phyloP scores from a whole-genome alignment of 2,113 vertebrate genomes.

The Ceyx cyanopectus region DNA sequence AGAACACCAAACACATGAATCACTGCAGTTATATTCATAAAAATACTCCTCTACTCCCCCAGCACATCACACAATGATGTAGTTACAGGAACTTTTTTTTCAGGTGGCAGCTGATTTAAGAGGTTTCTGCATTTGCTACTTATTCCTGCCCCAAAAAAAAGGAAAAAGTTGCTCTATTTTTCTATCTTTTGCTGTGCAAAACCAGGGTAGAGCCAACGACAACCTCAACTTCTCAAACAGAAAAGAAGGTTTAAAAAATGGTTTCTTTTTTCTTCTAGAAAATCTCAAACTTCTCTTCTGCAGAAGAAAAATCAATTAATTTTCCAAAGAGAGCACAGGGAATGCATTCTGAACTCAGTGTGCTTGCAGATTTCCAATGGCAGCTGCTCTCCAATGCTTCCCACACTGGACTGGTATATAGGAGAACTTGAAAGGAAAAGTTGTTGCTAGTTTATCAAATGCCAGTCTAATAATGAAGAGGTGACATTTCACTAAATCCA shows the following conservation, averaged over 20 bases:
- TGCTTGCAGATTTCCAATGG: not conserved
- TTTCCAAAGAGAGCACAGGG: not conserved
- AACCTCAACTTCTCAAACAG: not conserved
- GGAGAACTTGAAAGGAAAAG: not conserved
- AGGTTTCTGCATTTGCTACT: not conserved
- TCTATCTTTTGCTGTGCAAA: not conserved
- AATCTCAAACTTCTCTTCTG: not conserved
- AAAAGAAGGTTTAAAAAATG: not conserved
- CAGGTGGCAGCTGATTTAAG: constrained; percentile 43
- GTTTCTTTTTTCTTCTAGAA: not conserved
- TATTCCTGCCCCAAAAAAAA: not conserved
- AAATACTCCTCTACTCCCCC: constrained; percentile 66
- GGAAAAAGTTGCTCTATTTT: not conserved
- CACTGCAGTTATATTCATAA: constrained; percentile 71
- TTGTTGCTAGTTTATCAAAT: constrained; percentile 40
- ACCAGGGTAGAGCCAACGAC: not conserved
- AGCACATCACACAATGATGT: constrained; percentile 50
- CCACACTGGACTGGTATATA: not conserved
- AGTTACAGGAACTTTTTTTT: constrained; percentile 36
- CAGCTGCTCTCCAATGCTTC: not conserved
- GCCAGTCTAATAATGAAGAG: constrained; percentile 25
- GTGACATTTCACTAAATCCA: constrained; percentile 57
- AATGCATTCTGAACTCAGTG: not conserved
- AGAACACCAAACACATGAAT: constrained; percentile 73
- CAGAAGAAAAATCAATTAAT: not conserved